A percentile compares a stretch with the other conserved stretches of the same genome.
These are phyloP conservation scores for Glossosoma conforme DNA, from an alignment of 1,140 invertebrate species.

Conservation along the genomic window DNA sequence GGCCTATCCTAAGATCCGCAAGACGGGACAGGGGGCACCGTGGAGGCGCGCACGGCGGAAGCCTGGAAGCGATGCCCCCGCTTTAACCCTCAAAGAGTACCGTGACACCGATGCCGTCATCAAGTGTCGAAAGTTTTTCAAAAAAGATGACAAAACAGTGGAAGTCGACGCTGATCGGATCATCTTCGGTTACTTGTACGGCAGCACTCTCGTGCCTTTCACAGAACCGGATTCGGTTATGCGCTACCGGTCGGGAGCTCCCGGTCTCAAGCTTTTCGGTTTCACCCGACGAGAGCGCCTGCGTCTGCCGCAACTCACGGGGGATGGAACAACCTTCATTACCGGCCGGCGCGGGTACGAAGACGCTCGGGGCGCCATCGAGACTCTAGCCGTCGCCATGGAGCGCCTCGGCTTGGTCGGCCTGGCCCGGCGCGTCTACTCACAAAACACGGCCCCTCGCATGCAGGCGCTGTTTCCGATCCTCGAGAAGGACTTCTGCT, in stretches of 20 bases:
- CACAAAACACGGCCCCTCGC: slow-evolving; percentile 42
- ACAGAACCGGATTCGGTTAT: slow-evolving; percentile 39
- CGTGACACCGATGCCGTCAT: slow-evolving; percentile 33
- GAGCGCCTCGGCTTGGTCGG: slow-evolving; percentile 39
- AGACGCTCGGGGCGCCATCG: slow-evolving; percentile 42
- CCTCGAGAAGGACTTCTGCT: slow-evolving; percentile 36
- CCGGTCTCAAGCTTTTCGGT: slow-evolving; percentile 41
- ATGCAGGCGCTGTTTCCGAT: slow-evolving; percentile 47
- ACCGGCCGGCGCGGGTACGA: slow-evolving; percentile 42
- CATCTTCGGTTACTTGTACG: slow-evolving; percentile 42
- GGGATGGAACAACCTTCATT: slow-evolving; percentile 43
- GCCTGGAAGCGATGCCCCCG: no score
- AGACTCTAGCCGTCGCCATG: slow-evolving; percentile 39
- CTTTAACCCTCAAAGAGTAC: slow-evolving; percentile 31
- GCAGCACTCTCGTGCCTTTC: slow-evolving; percentile 42
- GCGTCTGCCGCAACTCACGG: slow-evolving; percentile 42
- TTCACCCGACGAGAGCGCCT: slow-evolving; percentile 42
- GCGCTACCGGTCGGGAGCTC: slow-evolving; percentile 42
- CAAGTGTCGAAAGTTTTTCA: slow-evolving; percentile 35
- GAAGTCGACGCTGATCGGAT: slow-evolving; percentile 33
- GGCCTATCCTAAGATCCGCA: slow-evolving; percentile 39
- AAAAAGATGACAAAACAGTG: slow-evolving; percentile 38
- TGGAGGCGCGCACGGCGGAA: no score
- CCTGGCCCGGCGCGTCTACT: slow-evolving; percentile 42
- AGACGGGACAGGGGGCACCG: no score